These are phyloP conservation scores for Hypomecis atomaria DNA, from an alignment of 2,888 invertebrate species.

Conservation along the genomic window DNA sequence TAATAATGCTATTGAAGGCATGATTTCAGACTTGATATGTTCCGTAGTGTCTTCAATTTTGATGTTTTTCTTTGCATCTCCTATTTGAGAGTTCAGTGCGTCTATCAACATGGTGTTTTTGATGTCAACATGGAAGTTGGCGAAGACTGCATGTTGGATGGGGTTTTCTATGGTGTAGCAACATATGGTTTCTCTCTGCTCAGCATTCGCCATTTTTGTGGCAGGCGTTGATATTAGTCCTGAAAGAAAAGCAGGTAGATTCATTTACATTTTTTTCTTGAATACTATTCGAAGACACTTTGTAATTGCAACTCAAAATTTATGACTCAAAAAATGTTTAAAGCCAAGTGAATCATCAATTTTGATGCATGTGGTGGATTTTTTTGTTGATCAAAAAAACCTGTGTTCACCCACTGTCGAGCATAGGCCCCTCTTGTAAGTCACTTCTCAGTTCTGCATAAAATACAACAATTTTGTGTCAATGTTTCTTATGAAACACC, in stretches of 20 bases:
- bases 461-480: too few species aligned
- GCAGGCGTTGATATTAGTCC: constrained; percentile 81
- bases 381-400: too few species aligned
- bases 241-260: constrained; percentile 43
- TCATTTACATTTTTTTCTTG: neutral
- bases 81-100: constrained; percentile 77
- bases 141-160: constrained; percentile 92
- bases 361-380: too few species aligned
- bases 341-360: too few species aligned
- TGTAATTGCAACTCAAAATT: too few species aligned
- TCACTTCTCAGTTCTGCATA: too few species aligned
- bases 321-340: too few species aligned
- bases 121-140: constrained; percentile 81
- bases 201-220: constrained; percentile 78
- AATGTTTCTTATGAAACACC: too few species aligned
- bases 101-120: constrained; percentile 84
- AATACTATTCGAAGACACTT: too few species aligned
- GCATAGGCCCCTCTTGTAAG: too few species aligned
- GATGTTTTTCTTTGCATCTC: constrained; percentile 77
- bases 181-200: constrained; percentile 84
- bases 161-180: constrained; percentile 93
- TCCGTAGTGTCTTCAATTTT: constrained; percentile 80
- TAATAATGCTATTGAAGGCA: constrained; percentile 89
- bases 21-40: constrained; percentile 77
- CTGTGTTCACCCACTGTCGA: too few species aligned